phyloP scores from a whole-genome alignment of 2,888 invertebrate genomes.

The Ophraella communa region DNA sequence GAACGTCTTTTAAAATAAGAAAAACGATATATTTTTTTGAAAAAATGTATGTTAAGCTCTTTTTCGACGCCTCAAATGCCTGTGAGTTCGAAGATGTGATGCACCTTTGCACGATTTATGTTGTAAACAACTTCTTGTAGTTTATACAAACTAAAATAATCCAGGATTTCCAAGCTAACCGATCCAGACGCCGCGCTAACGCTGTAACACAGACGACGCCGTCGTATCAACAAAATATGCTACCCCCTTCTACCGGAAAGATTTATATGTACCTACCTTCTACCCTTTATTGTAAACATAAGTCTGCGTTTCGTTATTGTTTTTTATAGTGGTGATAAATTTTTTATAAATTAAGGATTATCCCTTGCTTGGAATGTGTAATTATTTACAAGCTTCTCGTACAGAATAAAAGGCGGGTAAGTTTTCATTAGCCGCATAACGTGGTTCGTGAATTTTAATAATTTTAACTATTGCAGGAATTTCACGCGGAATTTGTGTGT shows the following conservation, averaged over 20 bases:
- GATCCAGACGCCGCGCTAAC: not conserved
- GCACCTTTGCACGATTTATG: not conserved
- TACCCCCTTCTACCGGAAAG: not conserved
- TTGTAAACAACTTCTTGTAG: not conserved
- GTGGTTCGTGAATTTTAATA: too few relatives aligned
- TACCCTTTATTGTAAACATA: constrained; percentile 1
- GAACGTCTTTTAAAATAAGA: too few relatives aligned
- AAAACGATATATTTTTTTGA: too few relatives aligned
- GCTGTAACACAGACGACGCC: not conserved
- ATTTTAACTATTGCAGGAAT: too few relatives aligned
- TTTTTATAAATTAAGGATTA: constrained; percentile 8
- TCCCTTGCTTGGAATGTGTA: not conserved
- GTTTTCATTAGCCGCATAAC: not conserved
- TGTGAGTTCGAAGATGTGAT: too few relatives aligned
- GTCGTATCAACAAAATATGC: constrained; percentile 1
- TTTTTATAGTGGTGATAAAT: not conserved
- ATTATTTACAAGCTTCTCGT: not conserved
- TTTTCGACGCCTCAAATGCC: too few relatives aligned
- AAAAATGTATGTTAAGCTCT: too few relatives aligned
- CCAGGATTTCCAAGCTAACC: not conserved
- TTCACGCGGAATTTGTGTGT: too few relatives aligned
- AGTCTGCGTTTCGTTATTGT: not conserved
- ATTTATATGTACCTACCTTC: constrained; percentile 1
- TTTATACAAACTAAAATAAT: not conserved
- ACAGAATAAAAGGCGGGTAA: not conserved